These are phyloP conservation scores for Huso huso DNA, from an alignment of 2,797 vertebrate species.

Conservation along the genomic window DNA sequence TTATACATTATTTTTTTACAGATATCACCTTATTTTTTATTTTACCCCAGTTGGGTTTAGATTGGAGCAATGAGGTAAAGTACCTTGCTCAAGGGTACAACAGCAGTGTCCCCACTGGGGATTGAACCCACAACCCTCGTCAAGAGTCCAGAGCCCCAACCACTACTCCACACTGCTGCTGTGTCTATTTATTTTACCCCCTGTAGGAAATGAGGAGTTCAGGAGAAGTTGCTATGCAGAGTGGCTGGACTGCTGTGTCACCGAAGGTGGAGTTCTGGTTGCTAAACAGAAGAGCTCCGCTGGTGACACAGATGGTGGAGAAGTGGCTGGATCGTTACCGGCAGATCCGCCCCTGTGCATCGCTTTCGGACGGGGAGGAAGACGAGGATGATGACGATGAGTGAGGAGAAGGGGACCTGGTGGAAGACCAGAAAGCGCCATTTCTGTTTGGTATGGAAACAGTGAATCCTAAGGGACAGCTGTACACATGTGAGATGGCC, in stretches of 20 bases:
- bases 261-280: constrained; percentile 85
- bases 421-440: constrained; percentile 1
- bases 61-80: too few species aligned
- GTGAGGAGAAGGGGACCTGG: constrained; percentile 43
- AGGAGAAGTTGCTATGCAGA: constrained; percentile 86
- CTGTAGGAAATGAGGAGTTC: constrained; percentile 90
- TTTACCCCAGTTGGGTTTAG: too few species aligned
- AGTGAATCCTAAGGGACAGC: constrained; percentile 39
- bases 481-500: constrained; percentile 29
- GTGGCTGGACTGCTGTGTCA: constrained; percentile 98
- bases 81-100: too few species aligned
- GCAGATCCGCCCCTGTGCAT: constrained; percentile 85
- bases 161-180: too few species aligned
- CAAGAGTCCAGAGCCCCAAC: too few species aligned
- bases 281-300: constrained; percentile 93
- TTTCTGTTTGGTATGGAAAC: constrained; percentile 12
- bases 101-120: too few species aligned
- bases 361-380: constrained; percentile 89
- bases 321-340: constrained; percentile 95
- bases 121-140: too few species aligned
- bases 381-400: constrained; percentile 94
- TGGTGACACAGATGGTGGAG: constrained; percentile 97
- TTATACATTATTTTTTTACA: too few species aligned
- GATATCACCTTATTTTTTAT: too few species aligned
- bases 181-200: not conserved